These are phyloP conservation scores for Hormaphis cornu DNA, from an alignment of 1,140 invertebrate species.

Conservation along the genomic window DNA sequence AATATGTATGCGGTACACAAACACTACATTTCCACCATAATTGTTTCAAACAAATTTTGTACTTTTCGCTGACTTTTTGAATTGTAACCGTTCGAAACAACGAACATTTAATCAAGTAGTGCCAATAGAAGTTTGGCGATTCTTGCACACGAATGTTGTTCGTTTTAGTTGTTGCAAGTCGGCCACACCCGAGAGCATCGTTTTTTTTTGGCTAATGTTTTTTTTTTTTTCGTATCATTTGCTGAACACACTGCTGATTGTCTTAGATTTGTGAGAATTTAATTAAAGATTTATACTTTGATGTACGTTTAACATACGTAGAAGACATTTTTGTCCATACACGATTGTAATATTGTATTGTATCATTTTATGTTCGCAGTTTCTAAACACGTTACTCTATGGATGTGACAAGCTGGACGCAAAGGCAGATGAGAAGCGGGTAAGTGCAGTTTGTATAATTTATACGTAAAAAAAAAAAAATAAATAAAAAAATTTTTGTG, in stretches of 20 bases:
- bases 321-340: background rate
- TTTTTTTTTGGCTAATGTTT: background rate
- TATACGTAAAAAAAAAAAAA: background rate
- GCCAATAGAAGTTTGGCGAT: background rate
- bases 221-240: too few species aligned
- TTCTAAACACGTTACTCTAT: slow-evolving; percentile 31
- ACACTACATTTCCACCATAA: too few species aligned
- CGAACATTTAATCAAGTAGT: too few species aligned
- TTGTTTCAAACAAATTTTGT: too few species aligned
- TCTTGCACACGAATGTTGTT: background rate
- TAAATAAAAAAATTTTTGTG: background rate
- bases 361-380: slow-evolving; percentile 22
- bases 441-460: slow-evolving; percentile 2
- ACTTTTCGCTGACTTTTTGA: too few species aligned
- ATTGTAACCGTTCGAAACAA: too few species aligned
- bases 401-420: slow-evolving; percentile 28
- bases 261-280: too few species aligned
- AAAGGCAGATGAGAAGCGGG: slow-evolving; percentile 26
- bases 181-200: slow-evolving; percentile 13
- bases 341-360: background rate
- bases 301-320: background rate
- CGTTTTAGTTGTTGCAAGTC: slow-evolving; percentile 17
- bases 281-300: too few species aligned
- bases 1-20: too few species aligned
- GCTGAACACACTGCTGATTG: too few species aligned